A percentile compares a stretch with the other conserved stretches of the same genome.
Evolutionary conservation across 2,888 invertebrate species (phyloP).

Genomic region (Aricia artaxerxes): DNA sequence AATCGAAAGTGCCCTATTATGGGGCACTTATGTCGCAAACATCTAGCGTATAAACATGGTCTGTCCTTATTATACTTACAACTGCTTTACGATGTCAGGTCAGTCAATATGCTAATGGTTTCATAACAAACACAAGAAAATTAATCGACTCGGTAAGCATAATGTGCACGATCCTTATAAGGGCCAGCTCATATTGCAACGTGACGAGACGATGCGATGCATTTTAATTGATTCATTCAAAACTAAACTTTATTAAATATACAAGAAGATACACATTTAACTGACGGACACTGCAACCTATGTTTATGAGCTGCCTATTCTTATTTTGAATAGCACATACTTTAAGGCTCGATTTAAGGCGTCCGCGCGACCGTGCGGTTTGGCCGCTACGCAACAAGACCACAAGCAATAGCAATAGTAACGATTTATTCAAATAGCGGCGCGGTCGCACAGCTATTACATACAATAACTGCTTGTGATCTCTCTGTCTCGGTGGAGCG

Average conservation of each 20-base stretch:
- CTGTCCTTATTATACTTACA: background rate
- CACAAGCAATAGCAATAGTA: too few relatives aligned
- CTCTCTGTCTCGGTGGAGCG: too few relatives aligned
- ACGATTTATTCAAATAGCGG: too few relatives aligned
- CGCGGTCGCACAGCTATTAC: too few relatives aligned
- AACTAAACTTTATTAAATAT: too few relatives aligned
- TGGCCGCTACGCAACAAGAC: too few relatives aligned
- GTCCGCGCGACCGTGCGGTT: too few relatives aligned
- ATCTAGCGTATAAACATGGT: background rate
- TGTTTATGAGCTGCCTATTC: too few relatives aligned
- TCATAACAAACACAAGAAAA: conserved; percentile 35
- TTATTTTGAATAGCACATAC: too few relatives aligned
- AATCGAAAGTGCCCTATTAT: background rate
- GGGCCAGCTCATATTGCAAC: background rate
- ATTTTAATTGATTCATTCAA: background rate
- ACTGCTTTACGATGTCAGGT: background rate
- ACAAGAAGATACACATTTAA: too few relatives aligned
- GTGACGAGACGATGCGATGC: background rate
- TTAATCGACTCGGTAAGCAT: conserved; percentile 36
- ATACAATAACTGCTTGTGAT: too few relatives aligned
- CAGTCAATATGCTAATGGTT: conserved; percentile 25
- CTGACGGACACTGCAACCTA: background rate
- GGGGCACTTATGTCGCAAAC: background rate
- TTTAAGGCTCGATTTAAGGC: too few relatives aligned
- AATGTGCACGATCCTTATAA: background rate